Evolutionary conservation across 2,113 vertebrate species (phyloP).

Genomic region (Pleuronectes platessa): DNA sequence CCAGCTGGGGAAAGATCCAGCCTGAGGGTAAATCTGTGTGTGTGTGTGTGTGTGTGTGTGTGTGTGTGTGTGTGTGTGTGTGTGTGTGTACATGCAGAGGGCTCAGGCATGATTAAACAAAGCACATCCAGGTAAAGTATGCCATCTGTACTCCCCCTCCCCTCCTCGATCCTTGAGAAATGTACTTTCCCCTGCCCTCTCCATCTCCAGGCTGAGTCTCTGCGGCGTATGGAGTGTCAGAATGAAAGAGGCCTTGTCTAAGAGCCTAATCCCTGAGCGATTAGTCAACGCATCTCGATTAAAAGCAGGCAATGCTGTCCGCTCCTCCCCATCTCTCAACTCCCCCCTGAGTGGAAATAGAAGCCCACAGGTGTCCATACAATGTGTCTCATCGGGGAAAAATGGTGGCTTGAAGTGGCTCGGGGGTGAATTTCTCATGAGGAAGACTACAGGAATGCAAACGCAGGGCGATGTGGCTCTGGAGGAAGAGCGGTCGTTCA

Average conservation of each 20-base stretch:
- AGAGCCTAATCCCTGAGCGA: slow-evolving; percentile 77
- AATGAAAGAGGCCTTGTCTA: slow-evolving; percentile 83
- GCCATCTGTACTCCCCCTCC: slow-evolving; percentile 60
- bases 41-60: slow-evolving; percentile 33
- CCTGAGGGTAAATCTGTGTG: slow-evolving; percentile 48
- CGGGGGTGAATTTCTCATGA: slow-evolving; percentile 52
- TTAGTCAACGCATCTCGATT: slow-evolving; percentile 80
- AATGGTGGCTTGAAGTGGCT: slow-evolving; percentile 30
- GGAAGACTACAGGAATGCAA: slow-evolving; percentile 17
- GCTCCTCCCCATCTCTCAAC: slow-evolving; percentile 33
- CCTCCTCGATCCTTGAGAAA: slow-evolving; percentile 39
- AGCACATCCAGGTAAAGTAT: slow-evolving; percentile 74
- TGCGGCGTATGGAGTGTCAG: slow-evolving; percentile 53
- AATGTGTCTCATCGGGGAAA: slow-evolving; percentile 58
- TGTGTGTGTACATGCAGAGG: slow-evolving; percentile 36
- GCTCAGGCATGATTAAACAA: slow-evolving; percentile 79
- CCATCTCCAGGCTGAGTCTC: slow-evolving; percentile 31
- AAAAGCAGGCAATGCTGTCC: slow-evolving; percentile 65
- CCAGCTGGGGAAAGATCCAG: slow-evolving; percentile 60
- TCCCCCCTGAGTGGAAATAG: slow-evolving; percentile 32
- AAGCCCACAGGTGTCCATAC: slow-evolving; percentile 75
- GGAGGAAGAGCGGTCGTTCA: background rate
- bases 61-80: slow-evolving; percentile 44
- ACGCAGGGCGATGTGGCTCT: background rate
- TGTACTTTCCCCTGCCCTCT: slow-evolving; percentile 41